Evolutionary conservation across 2,888 invertebrate genomes (phyloP).

Genomic region (Tenthredo mesomela): DNA sequence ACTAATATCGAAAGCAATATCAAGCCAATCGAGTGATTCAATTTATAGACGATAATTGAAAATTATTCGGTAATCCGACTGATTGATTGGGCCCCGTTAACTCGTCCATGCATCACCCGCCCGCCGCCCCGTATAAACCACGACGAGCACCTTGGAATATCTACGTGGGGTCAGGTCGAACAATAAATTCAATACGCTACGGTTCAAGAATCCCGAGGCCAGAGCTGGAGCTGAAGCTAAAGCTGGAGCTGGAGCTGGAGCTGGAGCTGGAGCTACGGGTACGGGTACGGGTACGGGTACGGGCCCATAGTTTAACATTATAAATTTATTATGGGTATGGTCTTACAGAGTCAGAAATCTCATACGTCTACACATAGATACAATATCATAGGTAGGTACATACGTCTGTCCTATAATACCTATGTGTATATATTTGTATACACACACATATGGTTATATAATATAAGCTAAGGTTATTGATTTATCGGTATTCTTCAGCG

Average conservation of each 20-base stretch:
- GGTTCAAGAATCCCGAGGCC: conserved; percentile 67
- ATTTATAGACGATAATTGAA: conserved; percentile 73
- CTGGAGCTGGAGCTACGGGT: background rate
- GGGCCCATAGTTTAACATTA: conserved; percentile 72
- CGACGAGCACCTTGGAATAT: conserved; percentile 61
- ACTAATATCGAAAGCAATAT: conserved; percentile 17
- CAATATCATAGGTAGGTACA: background rate
- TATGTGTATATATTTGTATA: too few species aligned
- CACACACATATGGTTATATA: background rate
- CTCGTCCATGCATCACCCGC: conserved; percentile 74
- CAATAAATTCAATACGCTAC: conserved; percentile 77
- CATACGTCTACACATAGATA: background rate
- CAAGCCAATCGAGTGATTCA: conserved; percentile 58
- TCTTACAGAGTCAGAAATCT: background rate
- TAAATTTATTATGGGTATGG: conserved; percentile 72
- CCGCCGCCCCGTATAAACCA: conserved; percentile 49
- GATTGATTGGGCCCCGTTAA: conserved; percentile 75
- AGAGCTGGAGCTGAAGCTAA: background rate
- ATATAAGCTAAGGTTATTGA: background rate
- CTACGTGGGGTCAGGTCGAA: conserved; percentile 76
- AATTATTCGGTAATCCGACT: conserved; percentile 74
- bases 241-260: background rate
- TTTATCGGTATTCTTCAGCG: background rate
- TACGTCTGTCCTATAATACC: background rate
- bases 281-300: conserved; percentile 24